These are phyloP conservation scores for Geopemphigus sp. DNA, from an alignment of 1,140 invertebrate genomes.

Conservation along the genomic window DNA sequence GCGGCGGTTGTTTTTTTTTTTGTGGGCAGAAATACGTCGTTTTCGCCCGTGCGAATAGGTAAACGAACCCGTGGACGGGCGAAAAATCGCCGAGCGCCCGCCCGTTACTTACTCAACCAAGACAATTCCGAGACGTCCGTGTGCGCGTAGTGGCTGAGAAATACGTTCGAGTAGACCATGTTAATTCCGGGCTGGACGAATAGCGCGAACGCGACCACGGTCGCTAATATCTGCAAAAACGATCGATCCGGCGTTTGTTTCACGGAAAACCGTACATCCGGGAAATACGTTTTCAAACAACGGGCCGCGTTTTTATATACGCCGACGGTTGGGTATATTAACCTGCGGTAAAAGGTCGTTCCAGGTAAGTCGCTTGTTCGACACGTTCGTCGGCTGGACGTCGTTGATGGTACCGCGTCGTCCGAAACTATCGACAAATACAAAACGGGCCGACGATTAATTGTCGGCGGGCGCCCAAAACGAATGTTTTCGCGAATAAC, in stretches of 20 bases:
- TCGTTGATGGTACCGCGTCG: neutral
- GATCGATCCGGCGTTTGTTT: neutral
- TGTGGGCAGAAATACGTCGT: no score
- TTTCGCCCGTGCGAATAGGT: no score
- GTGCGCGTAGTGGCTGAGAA: constrained; percentile 51
- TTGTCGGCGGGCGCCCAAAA: no score
- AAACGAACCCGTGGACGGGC: no score
- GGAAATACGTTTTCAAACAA: no score
- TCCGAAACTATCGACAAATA: constrained; percentile 14
- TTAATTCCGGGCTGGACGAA: constrained; percentile 53
- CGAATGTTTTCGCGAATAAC: no score
- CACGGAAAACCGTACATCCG: no score
- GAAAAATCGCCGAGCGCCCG: no score
- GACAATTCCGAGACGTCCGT: constrained; percentile 49
- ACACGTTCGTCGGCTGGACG: neutral
- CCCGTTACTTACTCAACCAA: constrained; percentile 53
- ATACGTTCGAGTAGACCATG: constrained; percentile 52
- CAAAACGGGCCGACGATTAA: no score
- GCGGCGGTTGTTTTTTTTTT: no score
- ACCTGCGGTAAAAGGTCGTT: constrained; percentile 30
- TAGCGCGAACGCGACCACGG: constrained; percentile 50
- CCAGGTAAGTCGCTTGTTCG: neutral
- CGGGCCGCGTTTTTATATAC: no score
- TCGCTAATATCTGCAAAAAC: constrained; percentile 40
- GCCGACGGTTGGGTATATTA: no score